Percentiles rank a stretch among this genome's conserved stretches.
Evolutionary conservation across 2,113 vertebrate genomes (phyloP).

Genomic region (Myotis lucifugus): DNA sequence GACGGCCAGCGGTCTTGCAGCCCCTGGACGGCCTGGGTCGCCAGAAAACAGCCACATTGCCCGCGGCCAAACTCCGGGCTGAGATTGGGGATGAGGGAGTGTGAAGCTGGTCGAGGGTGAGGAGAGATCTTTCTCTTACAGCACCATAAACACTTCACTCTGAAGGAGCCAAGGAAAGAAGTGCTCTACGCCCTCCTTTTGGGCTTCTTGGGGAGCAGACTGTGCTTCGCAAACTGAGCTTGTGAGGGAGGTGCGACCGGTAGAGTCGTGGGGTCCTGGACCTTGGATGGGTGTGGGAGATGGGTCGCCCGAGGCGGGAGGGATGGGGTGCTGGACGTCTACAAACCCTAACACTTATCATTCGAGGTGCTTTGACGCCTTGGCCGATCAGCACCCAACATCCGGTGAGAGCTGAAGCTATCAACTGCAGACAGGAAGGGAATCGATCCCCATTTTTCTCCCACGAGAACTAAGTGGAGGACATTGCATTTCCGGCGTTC

Average conservation of each 20-base stretch:
- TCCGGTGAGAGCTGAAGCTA: background rate
- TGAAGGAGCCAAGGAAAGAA: background rate
- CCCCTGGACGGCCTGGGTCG: background rate
- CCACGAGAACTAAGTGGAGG: background rate
- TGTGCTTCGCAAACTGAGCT: background rate
- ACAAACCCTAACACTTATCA: background rate
- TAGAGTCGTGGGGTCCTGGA: rapidly evolving
- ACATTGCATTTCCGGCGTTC: background rate
- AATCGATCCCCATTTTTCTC: background rate
- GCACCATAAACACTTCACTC: background rate
- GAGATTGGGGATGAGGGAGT: background rate
- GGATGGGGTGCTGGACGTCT: background rate
- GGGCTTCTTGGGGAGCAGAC: background rate
- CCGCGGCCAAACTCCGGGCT: background rate
- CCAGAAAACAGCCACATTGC: background rate
- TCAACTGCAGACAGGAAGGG: background rate
- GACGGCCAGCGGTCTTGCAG: background rate
- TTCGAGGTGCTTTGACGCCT: background rate
- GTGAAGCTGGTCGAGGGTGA: background rate
- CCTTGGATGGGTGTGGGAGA: background rate
- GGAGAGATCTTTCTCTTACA: background rate
- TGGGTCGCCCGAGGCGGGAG: rapidly evolving
- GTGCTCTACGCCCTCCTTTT: background rate
- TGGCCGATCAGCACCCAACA: background rate
- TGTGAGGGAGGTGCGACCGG: background rate